Base-by-base conservation (phyloP, 2,888 invertebrate species). In the Corbicula japonica region DNA sequence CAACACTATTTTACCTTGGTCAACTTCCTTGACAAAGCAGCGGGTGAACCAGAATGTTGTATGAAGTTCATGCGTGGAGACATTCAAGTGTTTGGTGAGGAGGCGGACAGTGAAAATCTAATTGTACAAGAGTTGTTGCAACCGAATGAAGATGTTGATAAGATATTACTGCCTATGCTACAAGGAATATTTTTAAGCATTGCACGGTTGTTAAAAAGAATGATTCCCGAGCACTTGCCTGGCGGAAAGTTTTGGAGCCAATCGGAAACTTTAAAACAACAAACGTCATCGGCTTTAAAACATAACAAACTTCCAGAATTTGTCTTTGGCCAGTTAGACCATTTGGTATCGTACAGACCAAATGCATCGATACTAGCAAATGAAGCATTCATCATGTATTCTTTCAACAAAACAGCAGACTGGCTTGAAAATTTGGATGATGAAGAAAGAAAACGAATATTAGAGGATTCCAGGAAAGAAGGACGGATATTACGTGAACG, bases 221-320 rank as follows among this genome's bases (percentile, higher is more conserved):
- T 80, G 78, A 58, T 80, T 4, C 46, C 69, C 28, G 76, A 80
- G 12, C 77, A 80, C 72, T 30, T 80, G 21, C 78, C 69, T 41
- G 76, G 70, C n/a, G 73, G 83, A 28, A 66, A 72, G 52, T 75
- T 48, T 32, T 75, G 61, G 70, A 38, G 65, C 10, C 63, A 48
- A 30, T 28, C 63, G 18, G 69, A 56, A 21, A 32, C 28, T 10
- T 21, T 48, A 18, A 50, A 15, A 10, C n/a, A 23, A 34, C 18
- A 69, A 61, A 74, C 63, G 28, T 12, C 26, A 30, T 78, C 78
- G 35, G 32, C 38, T n/a, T 50, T 12, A 66, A 50, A 54, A 79
- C 71, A 48, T 54, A 73, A 74, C 26, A 76, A 80, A 46, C 32
- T 75, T 4, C 83, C 79, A 21, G 79, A 80, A 41, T 83, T 83